Percentiles rank a stretch among this genome's conserved stretches.
phyloP scores from a whole-genome alignment of 1,140 invertebrate genomes.

The Panonychus citri region DNA sequence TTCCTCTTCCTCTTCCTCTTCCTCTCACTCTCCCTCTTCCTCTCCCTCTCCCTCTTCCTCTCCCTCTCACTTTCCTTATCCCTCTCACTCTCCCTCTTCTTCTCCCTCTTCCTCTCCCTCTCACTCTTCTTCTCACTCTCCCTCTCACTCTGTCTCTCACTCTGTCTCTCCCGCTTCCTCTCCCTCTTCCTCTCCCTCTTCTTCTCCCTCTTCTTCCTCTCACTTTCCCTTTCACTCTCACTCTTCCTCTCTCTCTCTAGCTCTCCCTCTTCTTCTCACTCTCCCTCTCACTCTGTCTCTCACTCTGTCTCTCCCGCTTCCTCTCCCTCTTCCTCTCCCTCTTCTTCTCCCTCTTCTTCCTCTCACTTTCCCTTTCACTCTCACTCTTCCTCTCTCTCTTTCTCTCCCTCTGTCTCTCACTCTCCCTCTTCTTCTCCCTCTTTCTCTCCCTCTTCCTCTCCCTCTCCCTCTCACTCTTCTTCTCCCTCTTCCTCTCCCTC shows the following conservation, averaged over 20 bases:
- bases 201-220: neutral
- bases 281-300: neutral
- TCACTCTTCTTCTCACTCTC: neutral
- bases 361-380: no score
- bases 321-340: no score
- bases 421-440: neutral
- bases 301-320: no score
- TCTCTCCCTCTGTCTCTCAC: neutral
- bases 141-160: constrained; percentile 9
- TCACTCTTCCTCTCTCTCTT: neutral
- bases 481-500: neutral
- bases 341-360: no score
- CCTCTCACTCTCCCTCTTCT: neutral
- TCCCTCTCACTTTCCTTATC: neutral
- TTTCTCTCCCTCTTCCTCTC: neutral
- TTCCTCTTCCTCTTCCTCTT: neutral
- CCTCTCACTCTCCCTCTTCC: neutral
- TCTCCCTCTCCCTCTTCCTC: neutral
- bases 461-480: neutral
- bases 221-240: no score
- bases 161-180: constrained; percentile 3
- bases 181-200: constrained; percentile 5
- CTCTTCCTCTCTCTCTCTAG: no score
- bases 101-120: neutral
- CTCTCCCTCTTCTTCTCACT: neutral